Base-by-base conservation (phyloP, 1,140 invertebrate species). In the Hestina assimilis region DNA sequence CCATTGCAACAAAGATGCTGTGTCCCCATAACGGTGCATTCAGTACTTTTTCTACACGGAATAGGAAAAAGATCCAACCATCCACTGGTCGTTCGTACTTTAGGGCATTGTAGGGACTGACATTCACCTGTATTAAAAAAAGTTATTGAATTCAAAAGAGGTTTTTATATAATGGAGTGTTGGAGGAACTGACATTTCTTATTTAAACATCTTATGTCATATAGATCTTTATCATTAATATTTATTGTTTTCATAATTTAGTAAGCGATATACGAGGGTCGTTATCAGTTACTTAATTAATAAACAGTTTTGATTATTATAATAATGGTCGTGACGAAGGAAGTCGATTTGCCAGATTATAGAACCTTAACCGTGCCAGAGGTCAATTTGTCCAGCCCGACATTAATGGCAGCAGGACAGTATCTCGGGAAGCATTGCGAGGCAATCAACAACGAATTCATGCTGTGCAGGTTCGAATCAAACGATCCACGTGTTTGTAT, bases 381-480 rank as follows among this genome's bases (percentile, higher is more conserved):
- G 89, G 85, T 98, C 1, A 93, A 95, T 66, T 66, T 99, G 9
- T 94, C 95, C 6, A 93, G 92, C n/a, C 90, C 96, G 3, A 92
- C 92, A 19, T 88, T 99, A 7, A 92, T 93, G 64, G 93, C 96
- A n/a, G 95, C 94, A 2, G 91, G 94, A 21, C 93, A 96, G 63
- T 95, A 98, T 87, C 89, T 99, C 57, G 97, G 96, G 60, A 97
- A 97, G 89, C 91, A 92, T 66, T 99, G 98, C 82, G 96, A 98
- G 90, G 79, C 89, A 28, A 87, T 94, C 54, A 96, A 96, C 82
- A 98, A 98, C 92, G 98, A 99, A 89, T 99, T 97, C 81, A 95
- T 98, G 93, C 86, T 99, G 8, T 98, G 98, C 72, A 92, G 93
- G 14, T 70, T 89, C 29, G 98, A 99, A 89, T 79, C 92, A 33